phyloP scores from a whole-genome alignment of 2,888 invertebrate species.

The Cordilura impudica region DNA sequence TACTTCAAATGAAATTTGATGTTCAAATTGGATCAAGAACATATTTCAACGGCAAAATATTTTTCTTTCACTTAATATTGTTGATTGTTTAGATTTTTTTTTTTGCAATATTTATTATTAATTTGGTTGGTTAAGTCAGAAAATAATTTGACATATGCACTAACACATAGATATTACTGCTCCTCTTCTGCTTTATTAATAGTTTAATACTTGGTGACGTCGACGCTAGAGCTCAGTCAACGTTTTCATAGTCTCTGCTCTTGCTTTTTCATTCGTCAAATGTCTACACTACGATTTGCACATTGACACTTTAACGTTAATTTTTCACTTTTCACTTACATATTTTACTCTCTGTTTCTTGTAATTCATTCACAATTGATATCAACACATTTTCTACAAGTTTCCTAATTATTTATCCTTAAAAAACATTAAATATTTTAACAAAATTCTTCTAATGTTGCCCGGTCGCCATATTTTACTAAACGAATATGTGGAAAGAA shows the following conservation, averaged over 20 bases:
- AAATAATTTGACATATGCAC: conserved; percentile 51
- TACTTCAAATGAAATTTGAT: not conserved
- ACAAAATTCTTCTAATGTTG: conserved; percentile 44
- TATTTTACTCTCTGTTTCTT: conserved; percentile 39
- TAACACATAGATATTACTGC: conserved; percentile 20
- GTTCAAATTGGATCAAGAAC: not conserved
- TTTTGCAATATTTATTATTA: conserved; percentile 20
- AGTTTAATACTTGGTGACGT: conserved; percentile 21
- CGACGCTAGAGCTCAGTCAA: not conserved
- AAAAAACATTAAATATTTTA: conserved; percentile 35
- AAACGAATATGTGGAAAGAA: no score
- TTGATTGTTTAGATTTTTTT: not conserved
- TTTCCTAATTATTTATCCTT: conserved; percentile 46
- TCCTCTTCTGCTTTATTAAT: conserved; percentile 41
- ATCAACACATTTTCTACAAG: conserved; percentile 54
- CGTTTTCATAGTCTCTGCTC: conserved; percentile 41
- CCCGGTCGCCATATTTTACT: conserved; percentile 67
- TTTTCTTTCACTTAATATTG: not conserved
- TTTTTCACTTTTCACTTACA: conserved; percentile 42
- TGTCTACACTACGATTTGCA: conserved; percentile 61
- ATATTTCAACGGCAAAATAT: not conserved
- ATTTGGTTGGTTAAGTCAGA: conserved; percentile 30
- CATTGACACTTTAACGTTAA: conserved; percentile 32
- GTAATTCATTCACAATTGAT: conserved; percentile 35
- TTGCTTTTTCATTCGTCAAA: conserved; percentile 55